A percentile compares a stretch with the other conserved stretches of the same genome.
These are phyloP conservation scores for Caenorhabditis panamensis DNA, from an alignment of 2,888 invertebrate genomes.

Conservation along the genomic window DNA sequence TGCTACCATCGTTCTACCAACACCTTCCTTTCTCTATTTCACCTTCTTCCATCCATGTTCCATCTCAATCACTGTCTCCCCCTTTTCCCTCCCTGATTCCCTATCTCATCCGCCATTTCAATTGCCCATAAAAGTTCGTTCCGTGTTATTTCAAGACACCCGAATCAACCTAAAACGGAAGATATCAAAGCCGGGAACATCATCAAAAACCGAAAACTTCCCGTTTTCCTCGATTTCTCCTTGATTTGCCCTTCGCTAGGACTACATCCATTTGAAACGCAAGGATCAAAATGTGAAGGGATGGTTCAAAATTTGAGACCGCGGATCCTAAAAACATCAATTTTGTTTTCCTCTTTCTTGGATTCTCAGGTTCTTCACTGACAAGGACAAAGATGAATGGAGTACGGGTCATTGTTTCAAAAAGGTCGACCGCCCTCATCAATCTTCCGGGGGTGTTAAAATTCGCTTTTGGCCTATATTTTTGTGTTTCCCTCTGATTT, in stretches of 20 bases:
- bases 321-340: too few species aligned
- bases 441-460: neutral
- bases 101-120: neutral
- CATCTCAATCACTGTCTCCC: neutral
- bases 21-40: neutral
- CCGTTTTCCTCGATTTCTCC: neutral
- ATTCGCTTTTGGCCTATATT: neutral
- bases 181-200: neutral
- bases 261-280: too few species aligned
- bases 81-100: neutral
- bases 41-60: neutral
- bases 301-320: too few species aligned
- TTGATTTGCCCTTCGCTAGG: neutral
- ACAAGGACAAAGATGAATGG: neutral
- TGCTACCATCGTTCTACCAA: too few species aligned
- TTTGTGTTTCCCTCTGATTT: neutral
- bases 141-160: conserved; percentile 11
- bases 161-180: neutral
- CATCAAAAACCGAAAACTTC: conserved; percentile 9
- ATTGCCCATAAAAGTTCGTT: conserved; percentile 7
- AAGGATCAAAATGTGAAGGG: neutral
- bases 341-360: neutral
- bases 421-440: conserved; percentile 6
- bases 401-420: neutral
- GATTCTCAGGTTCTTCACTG: too few species aligned